A percentile compares a stretch with the other conserved stretches of the same genome.
These are phyloP conservation scores for Ennomos fuscantarius DNA, from an alignment of 2,888 invertebrate species.

Conservation along the genomic window DNA sequence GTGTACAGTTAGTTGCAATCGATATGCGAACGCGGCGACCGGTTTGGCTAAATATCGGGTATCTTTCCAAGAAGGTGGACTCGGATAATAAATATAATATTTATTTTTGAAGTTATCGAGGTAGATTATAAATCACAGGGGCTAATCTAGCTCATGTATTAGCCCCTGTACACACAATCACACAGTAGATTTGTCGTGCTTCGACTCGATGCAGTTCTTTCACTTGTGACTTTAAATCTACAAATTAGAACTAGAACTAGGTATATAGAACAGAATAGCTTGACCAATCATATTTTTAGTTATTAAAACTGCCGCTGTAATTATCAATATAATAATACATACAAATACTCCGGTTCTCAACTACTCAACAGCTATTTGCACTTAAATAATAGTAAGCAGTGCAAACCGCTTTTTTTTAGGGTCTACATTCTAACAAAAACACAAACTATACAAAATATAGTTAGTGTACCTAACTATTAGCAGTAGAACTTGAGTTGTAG, in stretches of 20 bases:
- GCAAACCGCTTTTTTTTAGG: conserved; percentile 6
- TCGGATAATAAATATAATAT: conserved; percentile 13
- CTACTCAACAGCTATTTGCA: conserved; percentile 15
- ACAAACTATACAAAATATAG: conserved; percentile 1
- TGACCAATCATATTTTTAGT: too few relatives aligned
- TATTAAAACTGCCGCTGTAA: background rate
- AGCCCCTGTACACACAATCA: too few relatives aligned
- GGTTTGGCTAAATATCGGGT: conserved; percentile 41
- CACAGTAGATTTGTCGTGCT: too few relatives aligned
- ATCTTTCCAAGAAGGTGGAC: conserved; percentile 30
- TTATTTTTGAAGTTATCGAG: conserved; percentile 8
- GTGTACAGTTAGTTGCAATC: conserved; percentile 38
- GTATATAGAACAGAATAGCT: too few relatives aligned
- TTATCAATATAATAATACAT: conserved; percentile 6
- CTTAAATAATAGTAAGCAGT: conserved; percentile 10
- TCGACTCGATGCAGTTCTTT: too few relatives aligned
- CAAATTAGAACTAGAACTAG: too few relatives aligned
- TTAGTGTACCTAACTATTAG: background rate
- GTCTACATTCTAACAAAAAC: conserved; percentile 6
- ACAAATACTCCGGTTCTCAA: conserved; percentile 1
- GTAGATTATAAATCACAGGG: conserved; percentile 11
- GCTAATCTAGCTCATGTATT: background rate
- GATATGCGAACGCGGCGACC: conserved; percentile 37
- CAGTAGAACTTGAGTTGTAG: background rate
- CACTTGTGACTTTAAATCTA: too few relatives aligned